Percentiles rank a stretch among this genome's conserved stretches.
These are phyloP conservation scores for Nipponia nippon DNA, from an alignment of 2,113 vertebrate genomes.

Conservation along the genomic window DNA sequence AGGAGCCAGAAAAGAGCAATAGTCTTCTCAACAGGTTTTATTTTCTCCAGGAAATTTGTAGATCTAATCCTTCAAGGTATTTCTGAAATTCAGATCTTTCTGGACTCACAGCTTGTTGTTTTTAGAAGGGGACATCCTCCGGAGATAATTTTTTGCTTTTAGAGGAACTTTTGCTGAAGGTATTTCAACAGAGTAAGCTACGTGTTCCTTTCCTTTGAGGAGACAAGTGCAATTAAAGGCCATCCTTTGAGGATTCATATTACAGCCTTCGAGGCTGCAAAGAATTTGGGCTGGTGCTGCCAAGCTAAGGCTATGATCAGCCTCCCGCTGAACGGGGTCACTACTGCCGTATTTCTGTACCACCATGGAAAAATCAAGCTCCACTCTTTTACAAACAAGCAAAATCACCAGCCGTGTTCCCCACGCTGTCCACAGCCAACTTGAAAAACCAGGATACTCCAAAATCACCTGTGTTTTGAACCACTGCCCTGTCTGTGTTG, in stretches of 20 bases:
- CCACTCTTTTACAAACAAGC: neutral
- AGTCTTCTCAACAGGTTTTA: neutral
- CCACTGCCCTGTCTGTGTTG: neutral
- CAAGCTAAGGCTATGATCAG: neutral
- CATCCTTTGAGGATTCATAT: neutral
- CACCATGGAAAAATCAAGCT: neutral
- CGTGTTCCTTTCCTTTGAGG: neutral
- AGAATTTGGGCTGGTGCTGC: neutral
- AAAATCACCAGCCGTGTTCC: neutral
- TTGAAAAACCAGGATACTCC: neutral
- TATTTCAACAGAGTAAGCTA: neutral
- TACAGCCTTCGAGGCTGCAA: neutral
- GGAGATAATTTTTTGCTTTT: neutral
- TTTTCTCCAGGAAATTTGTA: neutral
- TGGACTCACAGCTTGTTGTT: neutral
- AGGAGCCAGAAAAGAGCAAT: neutral
- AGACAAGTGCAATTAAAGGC: neutral
- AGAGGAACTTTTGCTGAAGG: neutral
- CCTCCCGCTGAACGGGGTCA: neutral
- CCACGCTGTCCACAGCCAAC: neutral
- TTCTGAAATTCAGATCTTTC: neutral
- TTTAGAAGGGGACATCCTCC: neutral
- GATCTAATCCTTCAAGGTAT: neutral
- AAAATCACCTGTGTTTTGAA: neutral
- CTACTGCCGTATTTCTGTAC: neutral